These are phyloP conservation scores for Tachystola acroxantha DNA, from an alignment of 2,888 invertebrate species.

Conservation along the genomic window DNA sequence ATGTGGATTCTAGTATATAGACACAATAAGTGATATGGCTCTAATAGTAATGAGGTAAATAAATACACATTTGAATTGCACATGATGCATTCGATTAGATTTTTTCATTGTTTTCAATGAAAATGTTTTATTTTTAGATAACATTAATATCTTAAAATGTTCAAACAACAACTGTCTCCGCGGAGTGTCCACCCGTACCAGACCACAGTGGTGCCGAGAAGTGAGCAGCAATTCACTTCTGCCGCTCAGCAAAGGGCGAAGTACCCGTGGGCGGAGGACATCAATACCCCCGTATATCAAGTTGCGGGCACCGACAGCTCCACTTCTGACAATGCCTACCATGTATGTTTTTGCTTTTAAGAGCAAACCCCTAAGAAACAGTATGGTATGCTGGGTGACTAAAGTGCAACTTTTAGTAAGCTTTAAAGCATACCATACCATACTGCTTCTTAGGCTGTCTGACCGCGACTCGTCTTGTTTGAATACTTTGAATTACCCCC, in stretches of 20 bases:
- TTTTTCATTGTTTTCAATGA: conserved; percentile 15
- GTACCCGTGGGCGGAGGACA: conserved; percentile 69
- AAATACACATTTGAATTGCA: too few relatives aligned
- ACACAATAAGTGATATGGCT: too few relatives aligned
- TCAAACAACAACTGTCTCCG: conserved; percentile 65
- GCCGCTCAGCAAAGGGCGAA: conserved; percentile 68
- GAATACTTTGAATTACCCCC: too few relatives aligned
- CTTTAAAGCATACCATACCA: too few relatives aligned
- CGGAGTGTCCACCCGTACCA: conserved; percentile 71
- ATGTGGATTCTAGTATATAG: too few relatives aligned
- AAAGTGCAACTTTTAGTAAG: too few relatives aligned
- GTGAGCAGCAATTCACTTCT: conserved; percentile 62
- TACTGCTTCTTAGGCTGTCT: too few relatives aligned
- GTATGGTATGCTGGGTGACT: too few relatives aligned
- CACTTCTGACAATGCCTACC: conserved; percentile 68
- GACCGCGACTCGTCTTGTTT: too few relatives aligned
- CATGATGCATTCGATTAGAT: too few relatives aligned
- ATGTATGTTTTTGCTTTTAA: conserved; percentile 55
- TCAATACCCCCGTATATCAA: conserved; percentile 56
- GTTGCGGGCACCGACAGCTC: conserved; percentile 69
- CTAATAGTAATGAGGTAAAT: too few relatives aligned
- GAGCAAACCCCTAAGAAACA: too few relatives aligned
- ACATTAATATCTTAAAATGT: conserved; percentile 45
- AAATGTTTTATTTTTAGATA: conserved; percentile 25
- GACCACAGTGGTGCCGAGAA: conserved; percentile 67